Conservation (phyloP, 2,113 vertebrate species). For the Rafetus swinhoei region DNA sequence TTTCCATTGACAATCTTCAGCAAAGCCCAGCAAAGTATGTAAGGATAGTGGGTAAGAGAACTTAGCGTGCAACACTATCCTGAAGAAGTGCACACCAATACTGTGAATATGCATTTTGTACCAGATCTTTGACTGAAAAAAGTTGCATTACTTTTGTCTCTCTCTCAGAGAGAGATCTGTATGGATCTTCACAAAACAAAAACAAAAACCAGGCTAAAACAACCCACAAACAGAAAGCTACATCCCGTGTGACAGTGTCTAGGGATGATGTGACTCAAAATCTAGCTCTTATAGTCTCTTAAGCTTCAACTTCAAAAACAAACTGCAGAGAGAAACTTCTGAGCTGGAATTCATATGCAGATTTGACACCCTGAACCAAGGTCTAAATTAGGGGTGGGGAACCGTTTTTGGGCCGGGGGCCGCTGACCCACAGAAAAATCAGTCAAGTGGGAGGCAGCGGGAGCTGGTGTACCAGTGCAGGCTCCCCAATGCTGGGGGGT, state of each 20-base stretch:
- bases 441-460: too few species aligned
- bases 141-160: not conserved
- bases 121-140: fast-evolving
- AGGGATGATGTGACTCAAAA: not conserved
- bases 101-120: not conserved
- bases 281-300: not conserved
- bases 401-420: too few species aligned
- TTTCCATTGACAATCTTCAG: not conserved
- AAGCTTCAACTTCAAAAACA: too few species aligned
- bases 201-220: not conserved
- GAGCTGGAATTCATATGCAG: too few species aligned
- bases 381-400: too few species aligned
- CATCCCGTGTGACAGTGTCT: not conserved
- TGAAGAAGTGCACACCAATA: conserved; percentile 12
- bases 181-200: not conserved
- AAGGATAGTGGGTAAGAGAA: not conserved
- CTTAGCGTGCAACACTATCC: conserved; percentile 33
- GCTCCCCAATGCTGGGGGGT: too few species aligned
- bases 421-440: too few species aligned
- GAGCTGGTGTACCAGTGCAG: too few species aligned
- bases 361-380: too few species aligned
- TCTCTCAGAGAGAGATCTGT: not conserved
- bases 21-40: not conserved
- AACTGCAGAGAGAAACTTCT: too few species aligned
- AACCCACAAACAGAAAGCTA: not conserved